phyloP scores from a whole-genome alignment of 2,888 invertebrate species.

The Erebia ligea region DNA sequence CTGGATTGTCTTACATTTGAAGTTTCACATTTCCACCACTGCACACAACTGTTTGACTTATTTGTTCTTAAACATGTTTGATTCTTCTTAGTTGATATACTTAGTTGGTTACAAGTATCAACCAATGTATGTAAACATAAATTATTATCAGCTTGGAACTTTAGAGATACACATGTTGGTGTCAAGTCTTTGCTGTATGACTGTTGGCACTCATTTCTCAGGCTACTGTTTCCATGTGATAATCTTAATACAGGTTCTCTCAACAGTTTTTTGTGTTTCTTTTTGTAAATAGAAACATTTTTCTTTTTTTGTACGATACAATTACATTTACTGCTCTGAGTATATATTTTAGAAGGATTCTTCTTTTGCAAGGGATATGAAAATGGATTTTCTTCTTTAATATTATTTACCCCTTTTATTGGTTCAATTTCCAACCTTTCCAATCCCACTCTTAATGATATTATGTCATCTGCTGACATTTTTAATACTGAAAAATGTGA shows the following conservation, averaged over 20 bases:
- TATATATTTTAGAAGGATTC: conserved; percentile 44
- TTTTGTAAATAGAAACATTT: conserved; percentile 61
- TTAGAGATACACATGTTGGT: conserved; percentile 37
- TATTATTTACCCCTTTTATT: conserved; percentile 53
- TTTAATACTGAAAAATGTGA: conserved; percentile 35
- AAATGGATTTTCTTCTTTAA: conserved; percentile 66
- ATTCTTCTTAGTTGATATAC: conserved; percentile 59
- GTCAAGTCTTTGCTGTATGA: conserved; percentile 44
- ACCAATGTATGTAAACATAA: conserved; percentile 70
- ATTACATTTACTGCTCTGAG: conserved; percentile 57
- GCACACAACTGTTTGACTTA: conserved; percentile 51
- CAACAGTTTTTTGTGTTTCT: conserved; percentile 74
- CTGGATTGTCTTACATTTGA: conserved; percentile 49
- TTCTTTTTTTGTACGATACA: conserved; percentile 58
- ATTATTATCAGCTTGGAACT: conserved; percentile 54
- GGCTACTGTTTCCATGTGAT: conserved; percentile 53
- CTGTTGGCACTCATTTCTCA: conserved; percentile 46
- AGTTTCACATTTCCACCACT: conserved; percentile 64
- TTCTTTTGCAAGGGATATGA: conserved; percentile 47
- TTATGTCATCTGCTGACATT: conserved; percentile 72
- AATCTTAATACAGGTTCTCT: conserved; percentile 83
- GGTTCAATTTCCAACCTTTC: conserved; percentile 83
- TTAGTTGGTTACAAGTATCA: conserved; percentile 72
- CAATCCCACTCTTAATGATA: conserved; percentile 78
- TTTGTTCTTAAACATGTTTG: conserved; percentile 41